Base-by-base conservation (phyloP, 2,888 invertebrate species). In the Bimastos eiseni region DNA sequence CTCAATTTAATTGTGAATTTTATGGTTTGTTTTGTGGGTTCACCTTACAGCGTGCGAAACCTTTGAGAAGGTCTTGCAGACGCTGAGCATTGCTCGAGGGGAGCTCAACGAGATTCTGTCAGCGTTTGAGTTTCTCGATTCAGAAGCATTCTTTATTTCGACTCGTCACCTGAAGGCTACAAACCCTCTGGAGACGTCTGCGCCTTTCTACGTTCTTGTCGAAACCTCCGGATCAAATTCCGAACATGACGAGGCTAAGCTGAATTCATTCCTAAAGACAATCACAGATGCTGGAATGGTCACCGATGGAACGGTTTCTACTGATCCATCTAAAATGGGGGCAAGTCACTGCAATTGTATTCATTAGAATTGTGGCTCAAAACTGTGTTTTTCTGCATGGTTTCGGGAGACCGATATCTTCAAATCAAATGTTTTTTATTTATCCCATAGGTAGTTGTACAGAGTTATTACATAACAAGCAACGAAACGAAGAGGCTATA, bases 101-200 rank as follows among this genome's bases (percentile, higher is more conserved):
- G 96, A 96, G 38, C 95, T 98, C 24, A 97, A 97, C 0, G 99
- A 99, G 96, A 97, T 98, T 92, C 95, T 99, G 84, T 98, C 99
- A 11, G 98, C 99, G 0, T 99, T 98, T 95, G 99, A 99, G 96
- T 96, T 99, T 96, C 97, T 99, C 92, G 99, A 99, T 95, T 96
- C 96, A 1, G 95, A 95, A 86, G 96, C 98, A 0, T 96, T 99
- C 93, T 96, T 96, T n/a, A 96, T 96, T 83, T 96, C 97, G 0
- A 96, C 96, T 0, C 94, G 96, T 88, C 96, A 97, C 94, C 96
- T 96, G 90, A 96, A 96, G 21, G 93, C 97, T 70, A 96, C 30
- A 19, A 83, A 37, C 89, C 92, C 92, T 13, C 19, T 92, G 24
- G 30, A 88, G 83, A 34, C 49, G 15, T 55, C 90, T 3, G 93